Percentiles rank a stretch among this genome's conserved stretches.
phyloP scores from a whole-genome alignment of 2,888 invertebrate genomes.

The Polyommatus icarus region DNA sequence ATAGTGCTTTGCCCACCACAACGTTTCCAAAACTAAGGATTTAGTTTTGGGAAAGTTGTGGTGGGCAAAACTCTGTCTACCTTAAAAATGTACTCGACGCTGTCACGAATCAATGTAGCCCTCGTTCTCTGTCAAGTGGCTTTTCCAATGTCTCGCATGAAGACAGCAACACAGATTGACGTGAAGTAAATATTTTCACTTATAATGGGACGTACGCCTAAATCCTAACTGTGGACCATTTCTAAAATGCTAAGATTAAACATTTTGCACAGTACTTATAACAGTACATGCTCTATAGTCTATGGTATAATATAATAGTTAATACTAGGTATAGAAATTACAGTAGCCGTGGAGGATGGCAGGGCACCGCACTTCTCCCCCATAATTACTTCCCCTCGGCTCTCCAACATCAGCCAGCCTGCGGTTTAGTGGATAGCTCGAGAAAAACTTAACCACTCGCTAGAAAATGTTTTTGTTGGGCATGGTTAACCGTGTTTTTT shows the following conservation, averaged over 20 bases:
- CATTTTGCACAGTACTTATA: background rate
- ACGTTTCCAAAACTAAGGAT: too few relatives aligned
- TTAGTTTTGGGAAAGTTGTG: too few relatives aligned
- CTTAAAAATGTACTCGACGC: too few relatives aligned
- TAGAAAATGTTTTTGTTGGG: background rate
- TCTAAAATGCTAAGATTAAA: background rate
- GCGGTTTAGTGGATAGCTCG: constrained; percentile 41
- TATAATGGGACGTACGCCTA: too few relatives aligned
- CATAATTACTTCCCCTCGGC: constrained; percentile 61
- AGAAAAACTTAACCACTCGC: constrained; percentile 34
- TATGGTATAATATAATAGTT: background rate
- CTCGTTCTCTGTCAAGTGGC: too few relatives aligned
- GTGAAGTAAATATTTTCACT: too few relatives aligned
- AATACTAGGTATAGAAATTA: background rate
- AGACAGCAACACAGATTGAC: too few relatives aligned
- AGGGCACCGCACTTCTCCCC: constrained; percentile 41
- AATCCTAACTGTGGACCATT: too few relatives aligned
- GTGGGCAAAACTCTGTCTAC: too few relatives aligned
- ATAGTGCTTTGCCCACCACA: too few relatives aligned
- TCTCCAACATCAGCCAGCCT: constrained; percentile 43
- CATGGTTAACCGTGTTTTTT: background rate
- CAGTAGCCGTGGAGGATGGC: constrained; percentile 2
- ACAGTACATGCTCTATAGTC: background rate
- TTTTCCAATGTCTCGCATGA: too few relatives aligned
- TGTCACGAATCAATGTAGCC: too few relatives aligned